A percentile compares a stretch with the other conserved stretches of the same genome.
phyloP scores from a whole-genome alignment of 2,797 vertebrate species.

The Propithecus perrieri region DNA sequence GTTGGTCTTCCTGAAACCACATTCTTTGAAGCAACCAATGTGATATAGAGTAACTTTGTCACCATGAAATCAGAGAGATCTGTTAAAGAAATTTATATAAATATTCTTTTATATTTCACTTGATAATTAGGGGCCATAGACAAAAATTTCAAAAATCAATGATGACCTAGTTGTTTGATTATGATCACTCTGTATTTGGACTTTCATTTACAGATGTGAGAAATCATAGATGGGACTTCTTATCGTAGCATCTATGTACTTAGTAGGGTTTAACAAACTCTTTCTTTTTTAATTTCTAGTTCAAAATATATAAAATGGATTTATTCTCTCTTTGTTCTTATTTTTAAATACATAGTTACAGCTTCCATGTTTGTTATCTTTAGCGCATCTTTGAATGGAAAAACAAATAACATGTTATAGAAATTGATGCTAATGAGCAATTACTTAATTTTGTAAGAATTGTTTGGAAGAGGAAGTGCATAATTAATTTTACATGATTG shows the following conservation, averaged over 20 bases:
- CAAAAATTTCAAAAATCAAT: neutral
- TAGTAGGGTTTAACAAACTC: neutral
- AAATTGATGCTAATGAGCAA: neutral
- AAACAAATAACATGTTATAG: neutral
- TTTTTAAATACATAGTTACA: slow-evolving; percentile 18
- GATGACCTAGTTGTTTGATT: neutral
- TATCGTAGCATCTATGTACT: neutral
- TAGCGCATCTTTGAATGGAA: neutral
- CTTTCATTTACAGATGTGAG: neutral
- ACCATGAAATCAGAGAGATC: neutral
- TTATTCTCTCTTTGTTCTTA: neutral
- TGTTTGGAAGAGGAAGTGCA: neutral
- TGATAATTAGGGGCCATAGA: neutral
- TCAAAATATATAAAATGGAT: neutral
- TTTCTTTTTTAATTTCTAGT: neutral
- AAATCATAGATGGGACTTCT: neutral
- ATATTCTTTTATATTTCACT: slow-evolving; percentile 33
- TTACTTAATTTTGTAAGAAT: neutral
- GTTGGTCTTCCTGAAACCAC: neutral
- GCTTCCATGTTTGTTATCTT: neutral
- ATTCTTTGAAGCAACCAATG: neutral
- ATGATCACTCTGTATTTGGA: neutral
- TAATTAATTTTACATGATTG: neutral
- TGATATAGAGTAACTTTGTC: neutral
- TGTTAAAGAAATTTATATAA: neutral